Evolutionary conservation across 2,113 vertebrate species (phyloP).

Genomic region (Thalassoma bifasciatum): DNA sequence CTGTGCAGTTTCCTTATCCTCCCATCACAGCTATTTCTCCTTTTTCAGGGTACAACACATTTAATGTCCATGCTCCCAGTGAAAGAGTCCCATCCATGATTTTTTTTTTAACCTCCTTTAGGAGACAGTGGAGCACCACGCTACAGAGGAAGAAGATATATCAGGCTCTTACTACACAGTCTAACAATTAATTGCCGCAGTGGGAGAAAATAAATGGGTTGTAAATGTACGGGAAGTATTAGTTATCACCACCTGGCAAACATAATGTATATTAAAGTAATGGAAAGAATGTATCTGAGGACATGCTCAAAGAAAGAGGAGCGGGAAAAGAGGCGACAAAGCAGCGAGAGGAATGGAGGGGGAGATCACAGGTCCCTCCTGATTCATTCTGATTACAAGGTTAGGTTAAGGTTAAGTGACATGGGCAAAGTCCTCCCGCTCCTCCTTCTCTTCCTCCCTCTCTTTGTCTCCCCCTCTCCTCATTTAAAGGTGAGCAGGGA

Average conservation of each 20-base stretch:
- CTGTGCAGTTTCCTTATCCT: too few species aligned
- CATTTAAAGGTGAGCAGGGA: conserved; percentile 92
- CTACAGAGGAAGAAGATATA: neutral
- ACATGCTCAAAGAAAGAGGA: conserved; percentile 2
- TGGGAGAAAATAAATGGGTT: neutral
- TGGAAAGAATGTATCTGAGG: conserved; percentile 2
- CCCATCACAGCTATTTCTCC: too few species aligned
- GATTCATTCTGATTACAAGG: conserved; percentile 83
- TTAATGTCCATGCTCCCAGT: conserved; percentile 1
- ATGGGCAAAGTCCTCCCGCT: conserved; percentile 66
- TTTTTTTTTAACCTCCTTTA: conserved; percentile 7
- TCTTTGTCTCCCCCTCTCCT: conserved; percentile 70
- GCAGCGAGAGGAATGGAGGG: conserved; percentile 62
- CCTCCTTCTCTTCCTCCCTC: conserved; percentile 41
- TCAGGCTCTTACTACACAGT: neutral
- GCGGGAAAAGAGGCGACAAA: conserved; percentile 5
- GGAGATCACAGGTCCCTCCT: conserved; percentile 74
- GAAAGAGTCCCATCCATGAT: conserved; percentile 3
- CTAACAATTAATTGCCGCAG: neutral
- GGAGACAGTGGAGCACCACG: conserved; percentile 5
- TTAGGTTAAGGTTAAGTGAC: conserved; percentile 83
- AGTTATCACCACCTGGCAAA: neutral
- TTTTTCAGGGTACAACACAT: too few species aligned
- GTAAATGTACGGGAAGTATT: neutral
- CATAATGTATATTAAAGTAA: neutral